A percentile compares a stretch with the other conserved stretches of the same genome.
Evolutionary conservation across 37 sponge, comb jelly and placozoan species (phyloP).

Genomic region (Halichondria panicea): DNA sequence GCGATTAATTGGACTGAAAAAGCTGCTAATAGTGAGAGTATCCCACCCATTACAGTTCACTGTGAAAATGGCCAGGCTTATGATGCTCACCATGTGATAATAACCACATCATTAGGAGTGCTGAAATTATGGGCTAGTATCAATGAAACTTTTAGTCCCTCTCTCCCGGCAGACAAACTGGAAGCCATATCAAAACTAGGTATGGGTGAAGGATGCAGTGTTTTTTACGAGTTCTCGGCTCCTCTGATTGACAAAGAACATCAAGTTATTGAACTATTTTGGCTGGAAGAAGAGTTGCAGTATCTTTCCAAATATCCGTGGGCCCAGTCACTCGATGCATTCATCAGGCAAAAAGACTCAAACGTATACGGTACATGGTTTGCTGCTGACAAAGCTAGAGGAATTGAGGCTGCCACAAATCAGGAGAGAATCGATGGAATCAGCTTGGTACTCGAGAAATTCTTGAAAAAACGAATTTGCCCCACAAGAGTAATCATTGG

Average conservation of each 20-base stretch:
- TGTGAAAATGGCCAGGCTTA: slow-evolving; percentile 27
- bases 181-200: slow-evolving; percentile 62
- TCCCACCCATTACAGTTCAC: slow-evolving; percentile 1
- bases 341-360: slow-evolving; percentile 14
- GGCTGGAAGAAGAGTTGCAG: slow-evolving; percentile 21
- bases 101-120: slow-evolving; percentile 83
- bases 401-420: slow-evolving; percentile 9
- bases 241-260: slow-evolving; percentile 5
- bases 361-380: slow-evolving; percentile 38
- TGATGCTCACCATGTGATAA: slow-evolving; percentile 76
- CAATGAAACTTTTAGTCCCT: slow-evolving; percentile 51
- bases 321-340: background rate
- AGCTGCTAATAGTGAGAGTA: background rate
- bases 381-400: slow-evolving; percentile 19
- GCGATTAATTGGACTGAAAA: slow-evolving; percentile 17
- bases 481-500: background rate
- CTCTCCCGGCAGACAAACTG: slow-evolving; percentile 72
- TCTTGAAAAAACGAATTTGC: slow-evolving; percentile 5
- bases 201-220: slow-evolving; percentile 71
- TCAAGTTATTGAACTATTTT: slow-evolving; percentile 16
- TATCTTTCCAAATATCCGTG: slow-evolving; percentile 26
- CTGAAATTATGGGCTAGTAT: slow-evolving; percentile 28
- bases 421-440: slow-evolving; percentile 22
- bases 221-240: slow-evolving; percentile 30
- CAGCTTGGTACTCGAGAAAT: slow-evolving; percentile 17